Conservation (phyloP, 2,888 invertebrate species). For the Syrista parreyssii region DNA sequence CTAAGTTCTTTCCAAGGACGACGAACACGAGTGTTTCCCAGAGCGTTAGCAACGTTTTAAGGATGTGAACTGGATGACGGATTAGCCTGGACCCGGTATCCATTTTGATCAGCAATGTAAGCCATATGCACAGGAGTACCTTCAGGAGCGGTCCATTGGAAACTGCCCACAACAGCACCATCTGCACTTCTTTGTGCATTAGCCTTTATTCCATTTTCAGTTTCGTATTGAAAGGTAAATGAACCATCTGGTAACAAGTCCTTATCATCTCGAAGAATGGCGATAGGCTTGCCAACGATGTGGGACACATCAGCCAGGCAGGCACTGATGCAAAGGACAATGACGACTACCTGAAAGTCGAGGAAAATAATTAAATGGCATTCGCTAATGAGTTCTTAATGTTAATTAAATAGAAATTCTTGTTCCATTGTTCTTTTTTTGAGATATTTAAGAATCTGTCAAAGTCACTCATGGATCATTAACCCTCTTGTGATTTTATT, state of each 20-base stretch:
- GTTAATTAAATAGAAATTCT: background rate
- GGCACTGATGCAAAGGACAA: conserved; percentile 8
- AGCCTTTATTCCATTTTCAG: conserved; percentile 1
- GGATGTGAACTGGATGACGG: background rate
- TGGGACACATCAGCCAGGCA: conserved; percentile 20
- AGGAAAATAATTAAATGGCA: background rate
- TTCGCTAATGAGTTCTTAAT: background rate
- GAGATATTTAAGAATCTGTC: background rate
- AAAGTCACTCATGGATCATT: background rate
- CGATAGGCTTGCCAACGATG: background rate
- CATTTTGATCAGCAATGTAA: conserved; percentile 6
- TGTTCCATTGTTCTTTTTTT: background rate
- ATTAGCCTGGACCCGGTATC: background rate
- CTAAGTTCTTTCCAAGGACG: background rate
- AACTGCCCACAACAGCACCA: conserved; percentile 3
- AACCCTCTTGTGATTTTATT: too few species aligned
- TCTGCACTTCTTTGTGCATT: background rate
- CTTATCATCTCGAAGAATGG: background rate
- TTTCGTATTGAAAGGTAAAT: background rate
- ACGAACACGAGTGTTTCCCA: conserved; percentile 1
- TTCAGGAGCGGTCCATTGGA: conserved; percentile 7
- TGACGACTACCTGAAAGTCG: conserved; percentile 12
- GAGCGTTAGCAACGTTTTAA: background rate
- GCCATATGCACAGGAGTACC: background rate
- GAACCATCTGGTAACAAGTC: conserved; percentile 4